Evolutionary conservation across 2,888 invertebrate genomes (phyloP), one percentile per base, ranked within the genome.

Genomic region (Neocrepidodera transversa): DNA sequence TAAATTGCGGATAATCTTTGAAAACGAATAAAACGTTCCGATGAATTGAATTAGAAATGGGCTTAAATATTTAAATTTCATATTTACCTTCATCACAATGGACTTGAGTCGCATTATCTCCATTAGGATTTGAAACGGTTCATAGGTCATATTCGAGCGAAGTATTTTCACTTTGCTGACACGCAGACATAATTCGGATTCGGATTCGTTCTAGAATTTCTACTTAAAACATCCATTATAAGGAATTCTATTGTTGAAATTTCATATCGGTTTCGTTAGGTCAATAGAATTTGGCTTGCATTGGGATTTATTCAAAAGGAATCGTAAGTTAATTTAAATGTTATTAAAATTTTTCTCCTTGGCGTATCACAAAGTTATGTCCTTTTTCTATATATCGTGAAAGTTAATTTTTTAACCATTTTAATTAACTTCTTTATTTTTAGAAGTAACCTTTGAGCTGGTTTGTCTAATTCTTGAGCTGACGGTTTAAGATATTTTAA

Each of bases 41-140:
- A 47, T 47, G 17, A 47, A 47, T n/a, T 30, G 26, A 45, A 28
- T 45, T 16, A 14, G 14, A 26, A 45, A 45, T 45, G 45, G 5
- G 28, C 28, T 30, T 50, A 20, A 23, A 38, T 50, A 36, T 50
- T 38, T 20, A 36, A 50, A 50, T 18, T 36, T 14, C 14, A 36
- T 50, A 50, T 50, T 50, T 50, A 50, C 23, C 8, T 38, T 36
- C 50, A 38, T 36, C 36, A 50, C 20, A 50, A 50, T 50, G 23
- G 38, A 32, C 18, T 38, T 36, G 13, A 35, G 36, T 49, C 36
- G 42, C 18, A 36, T 50, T 36, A 50, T 35, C 35, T 23, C 42
- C 42, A 42, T 42, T 42, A 42, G 10, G 20, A 42, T 42, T 36
- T 36, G 20, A 36, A 17, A 36, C 18, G 23, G 20, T 36, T 36